A percentile compares a stretch with the other conserved stretches of the same genome.
Evolutionary conservation across 2,797 vertebrate species (phyloP).

Genomic region (Leuciscus waleckii): DNA sequence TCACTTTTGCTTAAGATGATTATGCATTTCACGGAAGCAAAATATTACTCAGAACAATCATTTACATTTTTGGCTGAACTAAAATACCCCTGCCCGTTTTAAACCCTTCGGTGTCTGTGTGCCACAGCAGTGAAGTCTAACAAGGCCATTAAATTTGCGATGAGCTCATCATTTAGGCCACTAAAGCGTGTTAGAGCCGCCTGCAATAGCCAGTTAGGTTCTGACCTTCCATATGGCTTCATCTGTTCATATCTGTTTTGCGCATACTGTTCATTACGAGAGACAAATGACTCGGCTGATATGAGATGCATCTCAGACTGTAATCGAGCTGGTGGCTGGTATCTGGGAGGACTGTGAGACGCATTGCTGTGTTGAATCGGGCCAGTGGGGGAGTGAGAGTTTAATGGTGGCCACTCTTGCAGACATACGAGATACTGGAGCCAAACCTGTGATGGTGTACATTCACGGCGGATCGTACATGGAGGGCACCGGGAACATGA

Average conservation of each 20-base stretch:
- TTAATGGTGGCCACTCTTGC: slow-evolving; percentile 87
- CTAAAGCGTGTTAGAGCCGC: slow-evolving; percentile 34
- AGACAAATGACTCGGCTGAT: slow-evolving; percentile 50
- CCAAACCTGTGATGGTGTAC: slow-evolving; percentile 99
- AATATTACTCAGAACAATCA: background rate
- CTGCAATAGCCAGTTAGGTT: slow-evolving; percentile 49
- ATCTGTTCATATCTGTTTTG: slow-evolving; percentile 56
- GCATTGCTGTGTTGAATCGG: slow-evolving; percentile 67
- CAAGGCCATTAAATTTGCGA: slow-evolving; percentile 47
- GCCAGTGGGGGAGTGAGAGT: slow-evolving; percentile 71
- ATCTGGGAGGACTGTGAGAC: slow-evolving; percentile 78
- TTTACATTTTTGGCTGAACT: background rate
- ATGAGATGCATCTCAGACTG: slow-evolving; percentile 25
- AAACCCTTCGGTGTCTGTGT: slow-evolving; percentile 15
- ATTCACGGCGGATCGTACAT: slow-evolving; percentile 99
- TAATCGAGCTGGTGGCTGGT: slow-evolving; percentile 68
- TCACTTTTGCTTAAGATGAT: background rate
- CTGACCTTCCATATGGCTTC: slow-evolving; percentile 48
- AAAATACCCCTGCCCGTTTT: background rate
- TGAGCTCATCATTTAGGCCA: slow-evolving; percentile 42
- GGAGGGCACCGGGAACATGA: slow-evolving; percentile 99
- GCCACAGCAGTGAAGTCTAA: slow-evolving; percentile 32
- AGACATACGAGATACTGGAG: slow-evolving; percentile 99
- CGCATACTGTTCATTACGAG: slow-evolving; percentile 41
- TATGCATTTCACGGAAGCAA: background rate